Base-by-base conservation (phyloP, 2,797 vertebrate species). In the Cryptoblepharus egeriae region DNA sequence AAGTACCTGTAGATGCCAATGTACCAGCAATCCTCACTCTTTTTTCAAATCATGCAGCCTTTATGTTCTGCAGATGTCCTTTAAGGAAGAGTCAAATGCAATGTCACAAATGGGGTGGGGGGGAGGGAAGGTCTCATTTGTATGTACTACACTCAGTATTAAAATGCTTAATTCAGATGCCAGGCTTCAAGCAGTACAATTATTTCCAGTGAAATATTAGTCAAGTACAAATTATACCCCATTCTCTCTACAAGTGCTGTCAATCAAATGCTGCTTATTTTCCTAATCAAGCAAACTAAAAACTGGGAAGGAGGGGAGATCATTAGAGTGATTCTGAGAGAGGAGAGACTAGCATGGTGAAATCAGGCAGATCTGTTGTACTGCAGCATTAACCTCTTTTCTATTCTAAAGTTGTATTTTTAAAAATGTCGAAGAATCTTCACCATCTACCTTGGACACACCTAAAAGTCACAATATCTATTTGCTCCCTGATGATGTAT, bases 231-330 rank as follows among this genome's bases (percentile, higher is more conserved):
- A 93, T 94, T 91, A 88, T 89, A 90, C 92, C 80, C 83, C 87
- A 79, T 90, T 89, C 89, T 87, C 57, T 71, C 82, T 77, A 87
- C 57, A 85, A 90, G 87, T 82, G 85, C 88, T 92, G 92, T 89
- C 93, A 94, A 30, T 93, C 92, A 93, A 90, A 75, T 9, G 20
- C 84, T 57, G 77, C 83, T 92, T 86, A 77, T 92, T 92, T 92
- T 89, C 87, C 88, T 91, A 89, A 93, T 94, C 88, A 94, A 87
- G 90, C 35, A 71, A 84, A 82, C 90, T 92, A 93, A 90, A 92
- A 93, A 92, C 92, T 93, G 85, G 52, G 83, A 79, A n/a, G 80
- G 81, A 76, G 42, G 77, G 76, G 86, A 88, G 84, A 45, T 90
- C 88, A 85, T 75, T 88, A 86, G 35, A 52, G 49, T 15, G 49